Evolutionary conservation across 2,797 vertebrate species (phyloP).

Genomic region (Periparus ater): DNA sequence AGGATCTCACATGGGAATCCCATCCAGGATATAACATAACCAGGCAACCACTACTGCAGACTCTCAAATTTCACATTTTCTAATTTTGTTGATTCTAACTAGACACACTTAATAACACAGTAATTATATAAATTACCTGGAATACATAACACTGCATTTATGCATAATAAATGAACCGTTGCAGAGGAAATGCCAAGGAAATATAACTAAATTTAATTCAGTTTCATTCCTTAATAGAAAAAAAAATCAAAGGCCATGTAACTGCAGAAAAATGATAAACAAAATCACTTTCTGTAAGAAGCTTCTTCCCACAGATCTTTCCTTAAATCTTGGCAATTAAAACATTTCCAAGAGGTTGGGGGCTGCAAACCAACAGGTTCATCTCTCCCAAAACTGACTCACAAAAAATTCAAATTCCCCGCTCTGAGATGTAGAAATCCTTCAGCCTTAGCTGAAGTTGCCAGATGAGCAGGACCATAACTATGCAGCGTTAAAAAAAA

Average conservation of each 20-base stretch:
- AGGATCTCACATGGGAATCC: background rate
- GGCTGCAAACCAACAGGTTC: background rate
- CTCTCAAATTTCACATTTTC: background rate
- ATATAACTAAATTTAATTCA: background rate
- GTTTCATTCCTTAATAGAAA: background rate
- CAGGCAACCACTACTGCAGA: constrained; percentile 4
- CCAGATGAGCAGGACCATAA: background rate
- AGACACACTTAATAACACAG: constrained; percentile 29
- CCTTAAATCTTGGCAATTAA: background rate
- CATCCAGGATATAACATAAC: background rate
- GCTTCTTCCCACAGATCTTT: background rate
- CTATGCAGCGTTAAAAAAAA: background rate
- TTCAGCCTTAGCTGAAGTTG: background rate
- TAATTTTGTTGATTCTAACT: constrained; percentile 40
- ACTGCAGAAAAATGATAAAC: background rate
- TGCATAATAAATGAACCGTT: constrained; percentile 16
- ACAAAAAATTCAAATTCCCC: background rate
- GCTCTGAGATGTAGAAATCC: background rate
- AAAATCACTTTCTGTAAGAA: background rate
- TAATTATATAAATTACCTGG: constrained; percentile 55
- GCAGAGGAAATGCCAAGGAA: background rate
- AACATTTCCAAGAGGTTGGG: background rate
- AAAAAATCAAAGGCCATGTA: background rate
- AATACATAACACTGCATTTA: constrained; percentile 16
- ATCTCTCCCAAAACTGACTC: background rate